Evolutionary conservation across 2,797 vertebrate species (phyloP).

Genomic region (Galagoides demidoff): DNA sequence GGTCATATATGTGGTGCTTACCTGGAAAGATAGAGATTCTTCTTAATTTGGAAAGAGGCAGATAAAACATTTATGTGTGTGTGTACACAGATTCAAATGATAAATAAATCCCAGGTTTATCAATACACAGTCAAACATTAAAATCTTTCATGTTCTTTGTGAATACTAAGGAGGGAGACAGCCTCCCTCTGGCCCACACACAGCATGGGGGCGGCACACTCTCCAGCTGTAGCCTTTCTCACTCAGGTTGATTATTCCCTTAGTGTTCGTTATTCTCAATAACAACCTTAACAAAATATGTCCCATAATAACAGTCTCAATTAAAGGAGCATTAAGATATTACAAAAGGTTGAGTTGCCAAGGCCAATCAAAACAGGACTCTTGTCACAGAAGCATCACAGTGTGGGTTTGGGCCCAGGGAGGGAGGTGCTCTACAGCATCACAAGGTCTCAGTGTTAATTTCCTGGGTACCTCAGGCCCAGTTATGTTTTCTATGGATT

Average conservation of each 20-base stretch:
- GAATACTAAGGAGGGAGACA: not conserved
- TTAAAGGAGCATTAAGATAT: not conserved
- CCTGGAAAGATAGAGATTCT: not conserved
- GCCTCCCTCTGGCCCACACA: not conserved
- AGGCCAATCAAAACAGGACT: not conserved
- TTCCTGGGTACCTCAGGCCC: not conserved
- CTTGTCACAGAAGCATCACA: not conserved
- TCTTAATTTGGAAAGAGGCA: not conserved
- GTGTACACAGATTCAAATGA: not conserved
- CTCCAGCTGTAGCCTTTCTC: not conserved
- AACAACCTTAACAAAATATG: not conserved
- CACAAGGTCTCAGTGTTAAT: not conserved
- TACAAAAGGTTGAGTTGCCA: not conserved
- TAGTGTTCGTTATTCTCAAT: not conserved
- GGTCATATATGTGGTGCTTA: fast-evolving
- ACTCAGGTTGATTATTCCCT: not conserved
- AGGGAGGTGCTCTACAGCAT: fast-evolving
- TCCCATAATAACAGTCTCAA: not conserved
- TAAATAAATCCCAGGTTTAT: not conserved
- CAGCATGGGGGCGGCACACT: not conserved
- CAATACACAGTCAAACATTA: not conserved
- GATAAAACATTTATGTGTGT: not conserved
- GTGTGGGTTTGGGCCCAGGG: not conserved
- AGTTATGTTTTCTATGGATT: not conserved
- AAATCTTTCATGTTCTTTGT: not conserved